These are phyloP conservation scores for Andrena bicolor DNA, from an alignment of 2,888 invertebrate genomes.

Conservation along the genomic window DNA sequence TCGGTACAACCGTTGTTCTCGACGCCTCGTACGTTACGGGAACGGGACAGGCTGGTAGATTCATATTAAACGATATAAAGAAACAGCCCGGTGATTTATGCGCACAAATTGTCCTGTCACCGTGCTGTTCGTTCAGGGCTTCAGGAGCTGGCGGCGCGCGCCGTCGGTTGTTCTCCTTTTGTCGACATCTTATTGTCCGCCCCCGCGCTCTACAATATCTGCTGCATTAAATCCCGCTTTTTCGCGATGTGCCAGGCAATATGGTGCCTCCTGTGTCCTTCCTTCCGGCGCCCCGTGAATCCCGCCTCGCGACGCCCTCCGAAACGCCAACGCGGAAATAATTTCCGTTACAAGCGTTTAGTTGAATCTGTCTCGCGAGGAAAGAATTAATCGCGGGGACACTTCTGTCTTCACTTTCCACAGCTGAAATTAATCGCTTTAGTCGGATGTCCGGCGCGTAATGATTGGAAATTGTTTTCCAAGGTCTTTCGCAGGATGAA, in stretches of 20 bases:
- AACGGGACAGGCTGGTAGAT: constrained; percentile 69
- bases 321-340: constrained; percentile 43
- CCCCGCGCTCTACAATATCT: constrained; percentile 74
- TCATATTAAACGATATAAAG: constrained; percentile 84
- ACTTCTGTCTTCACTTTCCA: neutral
- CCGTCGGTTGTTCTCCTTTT: constrained; percentile 64
- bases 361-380: constrained; percentile 20
- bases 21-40: constrained; percentile 72
- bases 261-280: constrained; percentile 59
- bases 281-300: constrained; percentile 38
- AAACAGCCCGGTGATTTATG: constrained; percentile 83
- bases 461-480: neutral
- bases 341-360: constrained; percentile 24
- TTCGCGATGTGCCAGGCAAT: constrained; percentile 71
- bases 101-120: constrained; percentile 84
- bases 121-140: constrained; percentile 65
- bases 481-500: too few species aligned
- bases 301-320: constrained; percentile 27
- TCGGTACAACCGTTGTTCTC: constrained; percentile 78
- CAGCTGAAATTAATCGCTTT: neutral
- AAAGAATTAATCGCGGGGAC: constrained; percentile 24
- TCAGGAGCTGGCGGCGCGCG: constrained; percentile 39
- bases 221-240: constrained; percentile 80
- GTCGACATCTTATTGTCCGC: constrained; percentile 70
- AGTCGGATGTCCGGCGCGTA: neutral